Evolutionary conservation across 2,888 invertebrate genomes (phyloP).

Genomic region (Clivina fossor): DNA sequence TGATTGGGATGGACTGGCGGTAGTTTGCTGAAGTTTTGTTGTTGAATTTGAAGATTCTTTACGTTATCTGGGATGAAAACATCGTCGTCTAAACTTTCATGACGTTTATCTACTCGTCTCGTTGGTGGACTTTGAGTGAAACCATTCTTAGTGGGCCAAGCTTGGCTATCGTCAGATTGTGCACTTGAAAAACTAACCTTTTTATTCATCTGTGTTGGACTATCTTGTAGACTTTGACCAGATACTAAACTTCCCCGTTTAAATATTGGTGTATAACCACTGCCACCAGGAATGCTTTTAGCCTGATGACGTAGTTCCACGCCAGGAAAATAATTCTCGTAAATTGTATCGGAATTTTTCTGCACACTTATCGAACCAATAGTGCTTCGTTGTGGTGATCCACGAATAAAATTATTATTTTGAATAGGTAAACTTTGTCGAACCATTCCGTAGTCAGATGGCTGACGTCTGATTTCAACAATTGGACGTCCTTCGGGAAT

Average conservation of each 20-base stretch:
- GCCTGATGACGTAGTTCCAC: conserved; percentile 35
- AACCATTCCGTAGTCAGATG: conserved; percentile 26
- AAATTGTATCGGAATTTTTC: conserved; percentile 29
- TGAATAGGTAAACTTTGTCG: conserved; percentile 11
- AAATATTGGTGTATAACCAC: conserved; percentile 53
- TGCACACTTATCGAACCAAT: conserved; percentile 41
- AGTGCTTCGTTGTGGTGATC: conserved; percentile 43
- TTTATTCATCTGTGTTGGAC: conserved; percentile 51
- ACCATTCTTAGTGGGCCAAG: conserved; percentile 57
- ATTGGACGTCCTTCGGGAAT: conserved; percentile 40
- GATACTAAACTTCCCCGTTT: conserved; percentile 56
- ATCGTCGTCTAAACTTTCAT: conserved; percentile 46
- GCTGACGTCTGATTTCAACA: conserved; percentile 19
- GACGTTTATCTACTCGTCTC: conserved; percentile 44
- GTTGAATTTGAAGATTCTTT: conserved; percentile 10
- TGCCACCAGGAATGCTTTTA: conserved; percentile 24
- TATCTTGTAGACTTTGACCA: conserved; percentile 47
- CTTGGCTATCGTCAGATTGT: conserved; percentile 40
- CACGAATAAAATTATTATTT: conserved; percentile 44
- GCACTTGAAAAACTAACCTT: conserved; percentile 57
- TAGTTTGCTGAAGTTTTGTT: conserved; percentile 17
- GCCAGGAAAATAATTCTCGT: conserved; percentile 35
- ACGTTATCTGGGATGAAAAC: conserved; percentile 45
- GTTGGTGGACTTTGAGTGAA: conserved; percentile 51
- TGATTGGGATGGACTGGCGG: conserved; percentile 21